Conservation (phyloP, 53 echinoderm and acorn worm species). For the Paracentrotus lividus region DNA sequence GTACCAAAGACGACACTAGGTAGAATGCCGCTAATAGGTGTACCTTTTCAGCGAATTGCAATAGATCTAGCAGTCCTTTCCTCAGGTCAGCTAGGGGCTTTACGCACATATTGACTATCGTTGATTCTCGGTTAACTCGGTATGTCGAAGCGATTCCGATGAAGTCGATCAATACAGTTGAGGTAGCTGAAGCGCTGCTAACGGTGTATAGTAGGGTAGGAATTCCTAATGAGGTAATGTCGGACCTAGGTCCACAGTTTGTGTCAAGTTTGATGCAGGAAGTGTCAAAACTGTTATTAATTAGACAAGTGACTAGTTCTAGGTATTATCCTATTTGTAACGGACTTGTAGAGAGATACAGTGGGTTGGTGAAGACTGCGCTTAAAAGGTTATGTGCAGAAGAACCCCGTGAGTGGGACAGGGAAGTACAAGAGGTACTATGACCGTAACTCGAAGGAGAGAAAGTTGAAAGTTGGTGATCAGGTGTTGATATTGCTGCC, state of each 20-base stretch:
- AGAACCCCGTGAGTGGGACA: no score
- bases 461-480: slow-evolving; percentile 73
- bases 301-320: slow-evolving; percentile 22
- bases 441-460: not conserved
- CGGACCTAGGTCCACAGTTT: slow-evolving; percentile 63
- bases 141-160: no score
- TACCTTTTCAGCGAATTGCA: slow-evolving; percentile 70
- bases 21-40: slow-evolving; percentile 69
- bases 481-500: slow-evolving; percentile 73
- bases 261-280: no score
- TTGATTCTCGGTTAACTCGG: no score
- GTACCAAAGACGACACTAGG: slow-evolving; percentile 70
- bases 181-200: no score
- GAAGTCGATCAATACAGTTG: no score
- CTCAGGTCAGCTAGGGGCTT: not conserved
- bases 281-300: no score
- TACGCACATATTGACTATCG: no score
- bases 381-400: no score
- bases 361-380: slow-evolving; percentile 45
- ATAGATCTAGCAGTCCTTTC: slow-evolving; percentile 73
- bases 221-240: no score
- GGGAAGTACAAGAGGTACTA: not conserved
- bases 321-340: slow-evolving; percentile 64
- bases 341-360: slow-evolving; percentile 50
- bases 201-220: slow-evolving; percentile 57